Percentiles rank a stretch among this genome's conserved stretches.
phyloP scores from a whole-genome alignment of 2,888 invertebrate species.

The Mimas tiliae region DNA sequence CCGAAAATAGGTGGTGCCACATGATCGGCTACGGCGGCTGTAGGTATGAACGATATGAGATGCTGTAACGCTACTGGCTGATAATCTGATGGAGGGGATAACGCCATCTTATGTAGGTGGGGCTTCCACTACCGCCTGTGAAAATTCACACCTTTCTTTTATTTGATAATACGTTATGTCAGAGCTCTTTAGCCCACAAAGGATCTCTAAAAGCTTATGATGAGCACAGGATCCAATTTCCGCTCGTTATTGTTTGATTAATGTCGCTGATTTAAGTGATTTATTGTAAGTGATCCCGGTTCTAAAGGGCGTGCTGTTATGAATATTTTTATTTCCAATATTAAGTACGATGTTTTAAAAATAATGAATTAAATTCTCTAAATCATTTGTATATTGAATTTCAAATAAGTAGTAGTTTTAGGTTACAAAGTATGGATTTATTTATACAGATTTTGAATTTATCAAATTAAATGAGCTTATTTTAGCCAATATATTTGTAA shows the following conservation, averaged over 20 bases:
- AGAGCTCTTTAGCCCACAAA: constrained; percentile 80
- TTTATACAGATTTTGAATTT: too few species aligned
- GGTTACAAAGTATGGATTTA: too few species aligned
- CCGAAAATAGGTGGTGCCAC: constrained; percentile 80
- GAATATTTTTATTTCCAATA: constrained; percentile 13
- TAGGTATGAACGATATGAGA: constrained; percentile 72
- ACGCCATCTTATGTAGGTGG: constrained; percentile 82
- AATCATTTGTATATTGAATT: too few species aligned
- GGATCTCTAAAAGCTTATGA: constrained; percentile 81
- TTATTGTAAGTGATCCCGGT: constrained; percentile 59
- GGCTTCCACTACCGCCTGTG: constrained; percentile 72
- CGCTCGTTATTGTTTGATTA: constrained; percentile 75
- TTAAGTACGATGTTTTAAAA: neutral
- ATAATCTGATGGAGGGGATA: constrained; percentile 64
- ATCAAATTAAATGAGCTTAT: too few species aligned
- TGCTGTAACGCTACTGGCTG: constrained; percentile 75
- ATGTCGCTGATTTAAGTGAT: constrained; percentile 75
- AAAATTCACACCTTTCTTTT: constrained; percentile 85
- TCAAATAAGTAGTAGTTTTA: too few species aligned
- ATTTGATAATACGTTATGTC: constrained; percentile 83
- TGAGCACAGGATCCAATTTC: constrained; percentile 76
- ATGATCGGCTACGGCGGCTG: constrained; percentile 57
- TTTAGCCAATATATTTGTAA: too few species aligned
- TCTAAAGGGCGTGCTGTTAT: constrained; percentile 41
- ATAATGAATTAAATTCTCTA: neutral